phyloP scores from a whole-genome alignment of 2,888 invertebrate genomes.

The Troides oblongomaculatus region DNA sequence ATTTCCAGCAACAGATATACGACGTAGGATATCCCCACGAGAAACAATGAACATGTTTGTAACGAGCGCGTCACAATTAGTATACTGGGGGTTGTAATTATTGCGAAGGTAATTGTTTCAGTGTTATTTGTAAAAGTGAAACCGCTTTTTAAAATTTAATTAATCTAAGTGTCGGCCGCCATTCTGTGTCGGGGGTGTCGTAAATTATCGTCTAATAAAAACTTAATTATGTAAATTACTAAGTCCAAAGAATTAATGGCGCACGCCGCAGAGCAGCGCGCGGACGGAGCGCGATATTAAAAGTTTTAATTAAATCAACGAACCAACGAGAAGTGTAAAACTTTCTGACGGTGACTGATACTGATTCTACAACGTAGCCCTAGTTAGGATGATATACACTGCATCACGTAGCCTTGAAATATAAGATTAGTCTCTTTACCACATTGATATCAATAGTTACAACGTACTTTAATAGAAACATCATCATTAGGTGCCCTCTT shows the following conservation, averaged over 20 bases:
- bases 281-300: slow-evolving; percentile 7
- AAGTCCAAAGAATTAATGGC: slow-evolving; percentile 23
- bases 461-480: too few relatives aligned
- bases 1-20: too few relatives aligned
- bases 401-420: too few relatives aligned
- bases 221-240: slow-evolving; percentile 33
- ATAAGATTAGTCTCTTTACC: too few relatives aligned
- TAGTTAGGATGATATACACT: too few relatives aligned
- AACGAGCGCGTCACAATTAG: slow-evolving; percentile 15
- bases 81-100: slow-evolving; percentile 11
- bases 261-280: slow-evolving; percentile 13
- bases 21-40: too few relatives aligned
- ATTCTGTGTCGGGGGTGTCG: slow-evolving; percentile 27
- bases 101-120: slow-evolving; percentile 18
- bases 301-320: background rate
- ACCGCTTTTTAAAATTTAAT: slow-evolving; percentile 27
- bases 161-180: slow-evolving; percentile 20
- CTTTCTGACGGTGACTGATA: too few relatives aligned
- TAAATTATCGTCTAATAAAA: slow-evolving; percentile 31
- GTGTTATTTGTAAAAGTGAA: slow-evolving; percentile 13
- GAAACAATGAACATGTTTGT: slow-evolving; percentile 12
- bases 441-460: too few relatives aligned
- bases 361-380: too few relatives aligned
- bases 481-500: too few relatives aligned
- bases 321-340: too few relatives aligned